Evolutionary conservation across 2,113 vertebrate genomes (phyloP), one percentile per base, ranked within the genome.

Genomic region (Cyprinodon variegatus): DNA sequence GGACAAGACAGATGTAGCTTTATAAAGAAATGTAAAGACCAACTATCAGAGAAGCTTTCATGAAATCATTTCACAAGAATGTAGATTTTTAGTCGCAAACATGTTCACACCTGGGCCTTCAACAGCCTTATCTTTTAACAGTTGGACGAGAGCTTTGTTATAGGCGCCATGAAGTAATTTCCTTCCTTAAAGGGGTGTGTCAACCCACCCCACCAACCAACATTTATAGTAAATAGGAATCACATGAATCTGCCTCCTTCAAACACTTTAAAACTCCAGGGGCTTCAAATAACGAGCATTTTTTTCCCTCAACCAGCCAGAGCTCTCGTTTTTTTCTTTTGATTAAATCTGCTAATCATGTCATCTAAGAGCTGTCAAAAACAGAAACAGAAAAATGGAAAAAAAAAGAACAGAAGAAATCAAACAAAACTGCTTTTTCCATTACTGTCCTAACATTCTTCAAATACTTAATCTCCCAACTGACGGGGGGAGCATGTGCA

Each of bases 361-460:
- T 22, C 29, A 14, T 50, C 20, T 38, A 20, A n/a, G 9, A 67
- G 45, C 62, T 62, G 14, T 48, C 53, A 70, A 71, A 65, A 46
- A 11, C 14, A 29, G 11, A 61, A 71, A 46, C 69, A 17, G 3
- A 11, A 17, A 62, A 61, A 11, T 43, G 40, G 0, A 78, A 76
- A 17, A 13, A 68, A 65, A 83, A 71, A 65, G 36, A 57, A 29
- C 29, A 29, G 29, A 29, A 29, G 29, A 29, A 29, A 29, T 29
- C 29, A 29, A 29, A 29, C 29, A 57, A 57, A 9, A 6, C 39
- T 59, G 10, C 40, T 72, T n/a, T 81, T 77, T 82, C 62, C 53
- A 43, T 72, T 72, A 74, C 60, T 74, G 37, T 59, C 11, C 38
- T 2, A 22, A 76, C 77, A 89, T 91, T 91, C 83, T 69, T 88